phyloP scores from a whole-genome alignment of 2,797 vertebrate species.

The Poeciliopsis gracilis region DNA sequence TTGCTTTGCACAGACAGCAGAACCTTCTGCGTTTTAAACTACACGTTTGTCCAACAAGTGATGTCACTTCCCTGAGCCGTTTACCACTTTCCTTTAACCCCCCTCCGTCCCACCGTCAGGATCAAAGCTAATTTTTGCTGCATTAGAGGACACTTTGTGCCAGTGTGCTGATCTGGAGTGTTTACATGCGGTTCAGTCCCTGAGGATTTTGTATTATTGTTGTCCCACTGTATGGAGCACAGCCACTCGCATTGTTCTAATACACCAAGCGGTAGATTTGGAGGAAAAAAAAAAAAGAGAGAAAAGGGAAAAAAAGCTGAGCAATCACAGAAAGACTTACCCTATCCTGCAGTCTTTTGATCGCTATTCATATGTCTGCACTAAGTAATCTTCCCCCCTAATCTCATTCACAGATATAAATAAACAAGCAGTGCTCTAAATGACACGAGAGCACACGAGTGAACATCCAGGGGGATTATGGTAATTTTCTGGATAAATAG shows the following conservation, averaged over 20 bases:
- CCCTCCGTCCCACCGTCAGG: slow-evolving; percentile 40
- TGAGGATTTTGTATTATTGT: slow-evolving; percentile 78
- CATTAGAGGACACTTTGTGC: slow-evolving; percentile 67
- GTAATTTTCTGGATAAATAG: slow-evolving; percentile 82
- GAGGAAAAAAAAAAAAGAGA: too few species aligned
- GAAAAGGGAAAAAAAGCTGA: slow-evolving; percentile 51
- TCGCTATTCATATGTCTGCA: slow-evolving; percentile 80
- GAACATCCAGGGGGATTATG: slow-evolving; percentile 84
- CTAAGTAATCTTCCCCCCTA: slow-evolving; percentile 84
- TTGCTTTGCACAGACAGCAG: slow-evolving; percentile 27
- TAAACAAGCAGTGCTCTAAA: slow-evolving; percentile 83
- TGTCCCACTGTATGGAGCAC: slow-evolving; percentile 77
- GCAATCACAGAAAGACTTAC: slow-evolving; percentile 80
- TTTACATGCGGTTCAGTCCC: slow-evolving; percentile 76
- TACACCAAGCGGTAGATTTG: slow-evolving; percentile 71
- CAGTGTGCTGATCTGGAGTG: slow-evolving; percentile 67
- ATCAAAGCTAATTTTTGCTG: slow-evolving; percentile 71
- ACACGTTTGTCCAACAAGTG: slow-evolving; percentile 40
- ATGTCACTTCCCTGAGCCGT: slow-evolving; percentile 49
- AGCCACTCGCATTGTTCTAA: slow-evolving; percentile 80
- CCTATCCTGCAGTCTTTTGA: slow-evolving; percentile 84
- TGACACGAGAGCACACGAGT: slow-evolving; percentile 78
- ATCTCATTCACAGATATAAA: slow-evolving; percentile 86
- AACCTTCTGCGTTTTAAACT: slow-evolving; percentile 27
- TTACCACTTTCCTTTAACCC: slow-evolving; percentile 36